Base-by-base conservation (phyloP, 2,888 invertebrate species). In the Syritta pipiens region DNA sequence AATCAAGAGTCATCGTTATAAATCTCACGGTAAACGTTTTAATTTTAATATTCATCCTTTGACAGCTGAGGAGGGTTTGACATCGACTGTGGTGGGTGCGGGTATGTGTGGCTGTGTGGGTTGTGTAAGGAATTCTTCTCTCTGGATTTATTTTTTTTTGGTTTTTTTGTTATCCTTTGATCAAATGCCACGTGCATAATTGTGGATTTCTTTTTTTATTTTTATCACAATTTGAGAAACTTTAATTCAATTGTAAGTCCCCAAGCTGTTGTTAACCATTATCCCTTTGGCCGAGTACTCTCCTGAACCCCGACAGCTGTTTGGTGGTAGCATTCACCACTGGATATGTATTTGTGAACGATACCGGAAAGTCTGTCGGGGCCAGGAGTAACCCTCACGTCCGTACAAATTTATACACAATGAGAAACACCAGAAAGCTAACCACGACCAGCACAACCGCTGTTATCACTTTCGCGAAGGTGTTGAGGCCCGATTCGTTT, bases 331-430 rank as follows among this genome's bases (percentile, higher is more conserved):
- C 75, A 65, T 81, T 69, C 59, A 77, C 74, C 63, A 83, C 51
- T 69, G 85, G 83, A 71, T 84, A 85, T 77, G 84, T 83, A 79
- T 84, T 86, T 83, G 86, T 87, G 86, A 87, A 87, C 85, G 87
- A 85, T 57, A 84, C 82, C 82, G 88, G 84, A 79, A 86, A 86
- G 62, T 88, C 88, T 83, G 89, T 85, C 86, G 93, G 93, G 89
- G 92, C 92, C 91, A 93, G 91, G 89, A 93, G 92, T 90, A 93
- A 92, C 81, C 93, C 93, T 94, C 93, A 94, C 92, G 93, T 93
- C 87, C 92, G 90, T 85, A 93, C 93, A 85, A 93, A 93, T 86
- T 93, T 93, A 85, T 93, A 93, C 65, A 94, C 93, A 17, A 93
- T 93, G 48, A 93, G 91, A 87, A 93, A 93, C 83, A 94, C 93